phyloP scores from a whole-genome alignment of 2,797 vertebrate species.

The Urosaurus nigricauda region DNA sequence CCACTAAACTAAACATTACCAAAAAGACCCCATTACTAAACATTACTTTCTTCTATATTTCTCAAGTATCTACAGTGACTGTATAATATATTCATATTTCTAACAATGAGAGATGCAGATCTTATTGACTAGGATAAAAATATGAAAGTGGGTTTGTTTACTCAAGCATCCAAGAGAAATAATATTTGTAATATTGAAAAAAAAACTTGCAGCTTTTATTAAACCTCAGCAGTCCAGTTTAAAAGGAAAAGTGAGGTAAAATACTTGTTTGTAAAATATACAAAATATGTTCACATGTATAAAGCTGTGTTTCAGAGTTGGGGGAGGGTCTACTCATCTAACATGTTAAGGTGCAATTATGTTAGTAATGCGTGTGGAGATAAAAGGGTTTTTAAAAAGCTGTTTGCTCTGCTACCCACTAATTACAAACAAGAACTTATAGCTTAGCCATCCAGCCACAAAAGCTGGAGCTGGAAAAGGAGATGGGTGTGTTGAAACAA shows the following conservation, averaged over 20 bases:
- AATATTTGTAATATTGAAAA: constrained; percentile 39
- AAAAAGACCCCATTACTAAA: constrained; percentile 2
- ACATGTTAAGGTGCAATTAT: constrained; percentile 38
- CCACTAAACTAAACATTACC: background rate
- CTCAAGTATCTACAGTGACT: background rate
- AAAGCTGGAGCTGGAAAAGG: constrained; percentile 71
- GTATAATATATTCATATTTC: background rate
- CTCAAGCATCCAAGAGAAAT: constrained; percentile 69
- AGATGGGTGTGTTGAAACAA: constrained; percentile 74
- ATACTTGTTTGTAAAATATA: constrained; percentile 59
- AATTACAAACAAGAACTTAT: constrained; percentile 66
- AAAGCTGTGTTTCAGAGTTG: constrained; percentile 45
- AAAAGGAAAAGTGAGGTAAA: constrained; percentile 65
- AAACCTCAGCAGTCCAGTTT: constrained; percentile 71
- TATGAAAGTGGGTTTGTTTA: constrained; percentile 53
- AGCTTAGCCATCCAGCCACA: constrained; percentile 70
- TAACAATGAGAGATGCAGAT: background rate
- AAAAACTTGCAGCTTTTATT: constrained; percentile 47
- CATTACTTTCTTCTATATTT: background rate
- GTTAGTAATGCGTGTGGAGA: constrained; percentile 35
- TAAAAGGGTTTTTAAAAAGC: constrained; percentile 62
- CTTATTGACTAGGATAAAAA: constrained; percentile 35
- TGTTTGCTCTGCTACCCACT: constrained; percentile 60
- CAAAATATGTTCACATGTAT: constrained; percentile 68
- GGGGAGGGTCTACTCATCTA: background rate